Percentiles rank a stretch among this genome's conserved stretches.
Evolutionary conservation across 2,797 vertebrate genomes (phyloP).

Genomic region (Hydrocynus forskahlii): DNA sequence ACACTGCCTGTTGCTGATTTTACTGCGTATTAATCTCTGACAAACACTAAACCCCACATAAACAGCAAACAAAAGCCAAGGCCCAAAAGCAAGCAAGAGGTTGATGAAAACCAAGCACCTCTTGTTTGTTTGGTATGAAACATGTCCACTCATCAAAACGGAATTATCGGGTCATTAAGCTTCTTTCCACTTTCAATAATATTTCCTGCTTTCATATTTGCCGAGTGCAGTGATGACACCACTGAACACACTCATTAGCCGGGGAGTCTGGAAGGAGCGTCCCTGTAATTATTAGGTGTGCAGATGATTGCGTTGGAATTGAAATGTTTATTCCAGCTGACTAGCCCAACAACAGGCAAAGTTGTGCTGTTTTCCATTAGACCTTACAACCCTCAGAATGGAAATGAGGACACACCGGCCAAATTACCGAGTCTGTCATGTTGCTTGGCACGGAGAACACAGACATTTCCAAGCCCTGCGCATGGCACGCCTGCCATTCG

Average conservation of each 20-base stretch:
- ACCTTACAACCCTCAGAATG: slow-evolving; percentile 21
- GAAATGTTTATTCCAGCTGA: slow-evolving; percentile 87
- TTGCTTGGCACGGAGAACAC: background rate
- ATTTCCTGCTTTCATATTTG: slow-evolving; percentile 52
- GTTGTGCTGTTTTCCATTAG: slow-evolving; percentile 30
- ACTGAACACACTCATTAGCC: slow-evolving; percentile 91
- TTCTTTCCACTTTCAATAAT: slow-evolving; percentile 45
- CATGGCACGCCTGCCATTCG: background rate
- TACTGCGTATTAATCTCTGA: slow-evolving; percentile 4
- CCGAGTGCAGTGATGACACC: slow-evolving; percentile 42
- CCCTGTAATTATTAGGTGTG: slow-evolving; percentile 91
- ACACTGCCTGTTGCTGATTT: background rate
- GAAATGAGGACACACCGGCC: background rate
- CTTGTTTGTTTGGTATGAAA: slow-evolving; percentile 59
- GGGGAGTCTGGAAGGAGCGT: slow-evolving; percentile 87
- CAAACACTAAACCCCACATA: background rate
- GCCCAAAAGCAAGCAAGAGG: background rate
- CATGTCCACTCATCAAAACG: slow-evolving; percentile 77
- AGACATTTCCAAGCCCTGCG: background rate
- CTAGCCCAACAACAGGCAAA: slow-evolving; percentile 71
- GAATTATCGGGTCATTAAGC: slow-evolving; percentile 62
- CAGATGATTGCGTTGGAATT: slow-evolving; percentile 87
- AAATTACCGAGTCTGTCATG: background rate
- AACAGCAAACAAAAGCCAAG: background rate
- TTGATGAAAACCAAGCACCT: background rate